These are phyloP conservation scores for Echinarachnius parma DNA, from an alignment of 53 echinoderm and acorn worm species.

Conservation along the genomic window DNA sequence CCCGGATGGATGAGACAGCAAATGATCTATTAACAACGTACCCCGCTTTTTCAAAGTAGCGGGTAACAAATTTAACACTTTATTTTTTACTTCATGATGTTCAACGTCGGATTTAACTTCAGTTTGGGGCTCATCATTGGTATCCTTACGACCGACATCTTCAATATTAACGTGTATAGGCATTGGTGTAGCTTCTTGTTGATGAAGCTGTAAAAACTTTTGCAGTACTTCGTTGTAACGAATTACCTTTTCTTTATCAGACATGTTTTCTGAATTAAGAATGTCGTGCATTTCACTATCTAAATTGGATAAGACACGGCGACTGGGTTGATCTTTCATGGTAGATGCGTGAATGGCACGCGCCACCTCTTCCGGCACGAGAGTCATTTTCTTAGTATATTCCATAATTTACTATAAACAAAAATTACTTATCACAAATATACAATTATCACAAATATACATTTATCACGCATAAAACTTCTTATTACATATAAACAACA, in stretches of 20 bases:
- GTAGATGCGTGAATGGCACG: slow-evolving; percentile 39
- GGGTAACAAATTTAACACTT: slow-evolving; percentile 23
- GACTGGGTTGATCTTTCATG: slow-evolving; percentile 2
- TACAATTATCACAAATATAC: no score
- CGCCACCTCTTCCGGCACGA: slow-evolving; percentile 61
- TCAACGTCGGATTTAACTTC: background rate
- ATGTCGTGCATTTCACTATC: slow-evolving; percentile 32
- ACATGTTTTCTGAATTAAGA: slow-evolving; percentile 6
- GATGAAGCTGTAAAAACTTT: slow-evolving; percentile 32
- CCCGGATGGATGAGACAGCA: background rate
- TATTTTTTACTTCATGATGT: background rate
- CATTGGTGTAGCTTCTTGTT: background rate
- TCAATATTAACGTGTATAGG: slow-evolving; percentile 10
- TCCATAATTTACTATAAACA: slow-evolving; percentile 22
- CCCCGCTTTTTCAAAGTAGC: background rate
- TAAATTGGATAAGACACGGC: slow-evolving; percentile 10
- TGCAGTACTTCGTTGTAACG: slow-evolving; percentile 51
- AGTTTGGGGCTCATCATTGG: background rate
- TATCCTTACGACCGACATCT: background rate
- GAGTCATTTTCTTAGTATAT: slow-evolving; percentile 64
- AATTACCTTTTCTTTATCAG: slow-evolving; percentile 37
- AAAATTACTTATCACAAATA: no score
- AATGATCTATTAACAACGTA: slow-evolving; percentile 14
- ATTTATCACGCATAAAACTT: no score
- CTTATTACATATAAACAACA: no score